Base-by-base conservation (phyloP, 1,140 invertebrate species). In the Zaprionus taronus region DNA sequence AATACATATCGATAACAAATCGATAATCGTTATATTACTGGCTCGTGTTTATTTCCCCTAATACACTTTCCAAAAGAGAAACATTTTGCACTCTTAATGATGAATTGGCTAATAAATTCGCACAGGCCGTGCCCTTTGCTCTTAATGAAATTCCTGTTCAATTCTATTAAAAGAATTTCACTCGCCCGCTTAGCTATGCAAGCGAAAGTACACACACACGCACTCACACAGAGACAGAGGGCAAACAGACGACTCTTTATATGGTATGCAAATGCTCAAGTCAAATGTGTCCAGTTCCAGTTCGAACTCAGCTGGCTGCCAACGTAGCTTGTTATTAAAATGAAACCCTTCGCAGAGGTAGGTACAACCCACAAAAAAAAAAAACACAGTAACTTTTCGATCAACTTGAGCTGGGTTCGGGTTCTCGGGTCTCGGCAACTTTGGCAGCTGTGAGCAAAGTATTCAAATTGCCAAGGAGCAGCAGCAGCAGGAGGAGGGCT, bases 381-480 rank as follows among this genome's bases (percentile, higher is more conserved):
- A 31, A 28, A 36, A 44, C 83, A 77, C 80, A 71, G 78, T 79
- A 73, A 80, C 85, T 89, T 89, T 89, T 89, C 84, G 83, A 89
- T 89, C 84, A 89, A 90, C 58, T 84, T 90, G 84, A 89, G 79
- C 65, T 71, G 79, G 84, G 85, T 84, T 81, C 67, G 20, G 20
- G 64, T 44, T 28, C 69, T 28, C 69, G 36, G 20, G 28, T 51
- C 41, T 12, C 14, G 53, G 15, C 53, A 28, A 11, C 38, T 26
- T 17, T 38, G 60, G 58, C 73, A 65, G 68, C 72, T 75, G 72
- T 17, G 47, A 60, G 56, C 14, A n/a, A 58, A 41, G 65, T 49
- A 70, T 15, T 83, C 81, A 80, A 80, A 73, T 84, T 73, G 61
- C 64, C n/a, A 55, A 24, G 20, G 5, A 17, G n/a, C 7, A 17